A percentile compares a stretch with the other conserved stretches of the same genome.
Evolutionary conservation across 2,888 invertebrate species (phyloP).

Genomic region (Drosophila vallismaia): DNA sequence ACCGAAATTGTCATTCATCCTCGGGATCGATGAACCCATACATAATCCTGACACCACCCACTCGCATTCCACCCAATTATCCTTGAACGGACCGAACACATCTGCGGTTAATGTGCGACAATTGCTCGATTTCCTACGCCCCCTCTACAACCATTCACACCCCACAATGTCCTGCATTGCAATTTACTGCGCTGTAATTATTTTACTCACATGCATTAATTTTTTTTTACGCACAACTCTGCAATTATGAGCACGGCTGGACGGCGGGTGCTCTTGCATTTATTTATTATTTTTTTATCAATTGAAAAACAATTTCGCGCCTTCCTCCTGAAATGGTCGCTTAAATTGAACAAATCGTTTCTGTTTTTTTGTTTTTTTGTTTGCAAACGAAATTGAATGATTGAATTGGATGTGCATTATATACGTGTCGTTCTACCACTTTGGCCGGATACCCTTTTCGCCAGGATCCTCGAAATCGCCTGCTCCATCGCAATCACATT

Average conservation of each 20-base stretch:
- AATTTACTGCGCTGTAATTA: constrained; percentile 51
- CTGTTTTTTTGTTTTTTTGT: constrained; percentile 8
- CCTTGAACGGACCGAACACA: constrained; percentile 35
- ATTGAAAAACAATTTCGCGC: constrained; percentile 43
- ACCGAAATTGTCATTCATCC: constrained; percentile 32
- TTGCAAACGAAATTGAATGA: constrained; percentile 52
- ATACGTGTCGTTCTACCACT: constrained; percentile 33
- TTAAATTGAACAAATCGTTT: constrained; percentile 7
- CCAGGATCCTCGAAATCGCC: constrained; percentile 5
- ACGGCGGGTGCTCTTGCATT: not conserved
- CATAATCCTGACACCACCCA: constrained; percentile 16
- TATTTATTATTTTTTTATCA: constrained; percentile 7
- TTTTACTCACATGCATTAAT: constrained; percentile 18
- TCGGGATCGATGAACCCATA: constrained; percentile 23
- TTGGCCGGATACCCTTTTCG: not conserved
- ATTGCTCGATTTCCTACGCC: constrained; percentile 28
- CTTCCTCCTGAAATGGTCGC: constrained; percentile 11
- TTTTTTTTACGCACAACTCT: constrained; percentile 2
- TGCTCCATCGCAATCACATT: constrained; percentile 31
- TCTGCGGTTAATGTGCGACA: constrained; percentile 59
- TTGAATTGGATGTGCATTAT: constrained; percentile 42
- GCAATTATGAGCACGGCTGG: constrained; percentile 34
- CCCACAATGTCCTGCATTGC: constrained; percentile 32
- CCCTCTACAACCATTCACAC: not conserved
- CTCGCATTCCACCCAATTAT: constrained; percentile 9